Conservation (phyloP, 2,888 invertebrate genomes). For the Calameuta filiformis region DNA sequence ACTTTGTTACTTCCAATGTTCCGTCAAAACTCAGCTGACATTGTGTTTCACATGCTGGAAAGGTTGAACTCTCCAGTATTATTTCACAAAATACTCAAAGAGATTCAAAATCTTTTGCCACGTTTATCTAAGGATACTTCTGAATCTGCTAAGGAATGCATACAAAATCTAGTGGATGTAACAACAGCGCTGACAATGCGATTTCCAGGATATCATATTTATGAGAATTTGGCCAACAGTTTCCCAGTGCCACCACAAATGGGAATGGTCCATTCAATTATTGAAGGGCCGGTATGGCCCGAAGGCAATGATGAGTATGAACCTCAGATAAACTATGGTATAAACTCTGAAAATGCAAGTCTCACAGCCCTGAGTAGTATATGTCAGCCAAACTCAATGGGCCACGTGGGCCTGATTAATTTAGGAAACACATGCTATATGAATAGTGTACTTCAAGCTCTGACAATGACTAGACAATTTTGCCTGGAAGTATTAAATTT, state of each 20-base stretch:
- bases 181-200: slow-evolving; percentile 68
- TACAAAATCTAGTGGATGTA: slow-evolving; percentile 75
- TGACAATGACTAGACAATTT: slow-evolving; percentile 85
- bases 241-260: slow-evolving; percentile 55
- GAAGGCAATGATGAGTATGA: slow-evolving; percentile 47
- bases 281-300: slow-evolving; percentile 63
- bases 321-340: slow-evolving; percentile 23
- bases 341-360: slow-evolving; percentile 73
- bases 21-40: slow-evolving; percentile 71
- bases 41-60: slow-evolving; percentile 74
- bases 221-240: slow-evolving; percentile 55
- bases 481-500: slow-evolving; percentile 73
- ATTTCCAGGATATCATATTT: slow-evolving; percentile 64
- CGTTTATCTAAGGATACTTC: slow-evolving; percentile 71
- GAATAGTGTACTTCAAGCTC: slow-evolving; percentile 87
- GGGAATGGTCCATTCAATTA: slow-evolving; percentile 50
- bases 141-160: slow-evolving; percentile 62
- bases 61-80: slow-evolving; percentile 72
- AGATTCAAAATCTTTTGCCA: slow-evolving; percentile 66
- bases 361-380: slow-evolving; percentile 87
- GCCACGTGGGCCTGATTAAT: slow-evolving; percentile 82
- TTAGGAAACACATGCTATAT: slow-evolving; percentile 91
- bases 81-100: slow-evolving; percentile 68
- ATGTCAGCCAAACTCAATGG: slow-evolving; percentile 83
- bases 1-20: slow-evolving; percentile 70